These are phyloP conservation scores for Drosophila prolongata DNA, from an alignment of 2,888 invertebrate species.

Conservation along the genomic window DNA sequence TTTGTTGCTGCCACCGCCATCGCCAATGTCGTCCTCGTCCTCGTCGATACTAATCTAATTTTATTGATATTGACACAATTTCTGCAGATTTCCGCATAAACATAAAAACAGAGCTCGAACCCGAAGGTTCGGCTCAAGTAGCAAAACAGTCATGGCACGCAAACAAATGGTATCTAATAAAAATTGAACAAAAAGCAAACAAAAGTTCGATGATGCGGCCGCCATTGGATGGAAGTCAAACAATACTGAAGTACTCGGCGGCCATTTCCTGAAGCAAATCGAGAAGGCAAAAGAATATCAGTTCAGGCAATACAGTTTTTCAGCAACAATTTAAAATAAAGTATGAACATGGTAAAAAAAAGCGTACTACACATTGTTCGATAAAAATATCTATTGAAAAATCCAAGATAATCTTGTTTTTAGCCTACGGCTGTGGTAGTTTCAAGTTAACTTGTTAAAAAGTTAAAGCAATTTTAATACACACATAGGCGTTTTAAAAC, in stretches of 20 bases:
- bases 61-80: slow-evolving; percentile 84
- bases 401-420: too few relatives aligned
- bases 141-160: slow-evolving; percentile 39
- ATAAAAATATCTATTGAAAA: too few relatives aligned
- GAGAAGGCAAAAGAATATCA: slow-evolving; percentile 13
- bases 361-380: background rate
- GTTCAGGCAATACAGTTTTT: background rate
- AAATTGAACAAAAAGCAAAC: slow-evolving; percentile 47
- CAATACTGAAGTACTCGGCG: slow-evolving; percentile 27
- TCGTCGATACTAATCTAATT: slow-evolving; percentile 83
- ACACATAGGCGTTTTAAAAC: too few relatives aligned
- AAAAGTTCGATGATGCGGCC: slow-evolving; percentile 46
- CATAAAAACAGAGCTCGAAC: slow-evolving; percentile 71
- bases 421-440: too few relatives aligned
- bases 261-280: slow-evolving; percentile 22
- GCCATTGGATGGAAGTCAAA: slow-evolving; percentile 35
- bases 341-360: background rate
- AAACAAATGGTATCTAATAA: slow-evolving; percentile 68
- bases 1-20: slow-evolving; percentile 17
- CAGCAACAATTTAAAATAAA: background rate
- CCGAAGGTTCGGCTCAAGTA: slow-evolving; percentile 43
- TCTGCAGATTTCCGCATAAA: slow-evolving; percentile 83
- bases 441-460: background rate
- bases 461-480: too few relatives aligned
- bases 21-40: slow-evolving; percentile 31